A percentile compares a stretch with the other conserved stretches of the same genome.
These are phyloP conservation scores for Malacosoma neustria DNA, from an alignment of 2,888 invertebrate species.

Conservation along the genomic window DNA sequence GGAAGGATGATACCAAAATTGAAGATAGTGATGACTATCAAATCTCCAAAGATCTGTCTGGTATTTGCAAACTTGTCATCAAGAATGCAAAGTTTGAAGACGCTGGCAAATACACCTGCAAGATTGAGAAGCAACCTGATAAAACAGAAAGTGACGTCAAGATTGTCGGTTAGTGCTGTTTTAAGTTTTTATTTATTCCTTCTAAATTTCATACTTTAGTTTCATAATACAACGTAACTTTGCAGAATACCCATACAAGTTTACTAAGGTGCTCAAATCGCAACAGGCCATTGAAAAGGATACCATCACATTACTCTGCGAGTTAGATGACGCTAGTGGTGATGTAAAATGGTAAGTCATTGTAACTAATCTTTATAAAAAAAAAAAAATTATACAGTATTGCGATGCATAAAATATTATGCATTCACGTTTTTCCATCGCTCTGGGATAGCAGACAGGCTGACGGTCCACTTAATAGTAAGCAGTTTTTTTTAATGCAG, in stretches of 20 bases:
- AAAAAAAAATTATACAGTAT: too few relatives aligned
- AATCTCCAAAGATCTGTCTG: slow-evolving; percentile 94
- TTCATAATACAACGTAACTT: slow-evolving; percentile 11
- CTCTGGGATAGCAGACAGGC: too few relatives aligned
- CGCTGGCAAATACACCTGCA: slow-evolving; percentile 91
- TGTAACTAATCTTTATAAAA: background rate
- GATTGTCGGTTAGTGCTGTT: slow-evolving; percentile 78
- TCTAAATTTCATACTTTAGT: background rate
- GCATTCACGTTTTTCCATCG: too few relatives aligned
- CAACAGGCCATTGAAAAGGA: slow-evolving; percentile 96
- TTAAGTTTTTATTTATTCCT: background rate
- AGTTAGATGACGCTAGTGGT: slow-evolving; percentile 96
- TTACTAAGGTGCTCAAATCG: slow-evolving; percentile 95
- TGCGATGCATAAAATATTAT: too few relatives aligned
- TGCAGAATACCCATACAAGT: slow-evolving; percentile 94
- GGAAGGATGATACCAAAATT: slow-evolving; percentile 86
- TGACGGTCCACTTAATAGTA: too few relatives aligned
- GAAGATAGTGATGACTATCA: slow-evolving; percentile 87
- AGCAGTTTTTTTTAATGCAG: too few relatives aligned
- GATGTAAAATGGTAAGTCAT: slow-evolving; percentile 88
- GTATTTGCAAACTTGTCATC: slow-evolving; percentile 91
- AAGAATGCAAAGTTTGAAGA: slow-evolving; percentile 89
- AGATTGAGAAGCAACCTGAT: slow-evolving; percentile 90
- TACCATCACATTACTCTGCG: slow-evolving; percentile 93
- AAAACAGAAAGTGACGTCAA: slow-evolving; percentile 87